Evolutionary conservation across 2,888 invertebrate genomes (phyloP), one percentile per base, ranked within the genome.

Genomic region (Diarsia brunnea): DNA sequence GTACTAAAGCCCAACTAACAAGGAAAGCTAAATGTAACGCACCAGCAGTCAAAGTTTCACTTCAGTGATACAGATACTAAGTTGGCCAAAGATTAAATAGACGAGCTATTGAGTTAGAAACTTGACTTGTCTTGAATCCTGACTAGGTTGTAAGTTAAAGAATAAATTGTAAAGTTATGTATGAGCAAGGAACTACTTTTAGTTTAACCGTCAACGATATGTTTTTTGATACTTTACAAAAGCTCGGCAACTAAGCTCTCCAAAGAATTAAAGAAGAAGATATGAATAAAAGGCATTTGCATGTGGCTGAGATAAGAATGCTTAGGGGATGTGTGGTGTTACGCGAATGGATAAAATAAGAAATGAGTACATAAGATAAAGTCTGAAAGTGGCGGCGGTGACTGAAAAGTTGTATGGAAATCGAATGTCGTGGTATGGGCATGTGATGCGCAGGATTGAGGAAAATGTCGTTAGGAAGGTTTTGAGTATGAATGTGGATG

Each of bases 21-120:
- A 78, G 58, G 47, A 55, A 49, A 43, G 51, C 61, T 67, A 73
- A 70, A 73, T 75, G 79, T 83, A 66, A 78, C 53, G 47, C 53
- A 77, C 31, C 45, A 69, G 69, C n/a, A 47, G 27, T 51, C 73
- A 70, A 84, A 86, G 84, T 86, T 79, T 68, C 31, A 14, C 49
- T 53, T 63, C 49, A 80, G 43, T 64, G 67, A 69, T 71, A 66
- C 66, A 64, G 75, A 75, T 58, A 72, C 45, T 21, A 60, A 85
- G 65, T 85, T 78, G 16, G 21, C 21, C 45, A 27, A 68, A 70
- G 49, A 51, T 45, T 51, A 45, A 45, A 45, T 43, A 73, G 58
- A 27, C 27, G 16, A 77, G 24, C 69, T 69, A 72, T 82, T 74
- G 31, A 63, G 68, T 70, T 74, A 21, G 27, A 63, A 53, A 69